phyloP scores from a whole-genome alignment of 2,113 vertebrate species.

The Sclerurus mexicanus region DNA sequence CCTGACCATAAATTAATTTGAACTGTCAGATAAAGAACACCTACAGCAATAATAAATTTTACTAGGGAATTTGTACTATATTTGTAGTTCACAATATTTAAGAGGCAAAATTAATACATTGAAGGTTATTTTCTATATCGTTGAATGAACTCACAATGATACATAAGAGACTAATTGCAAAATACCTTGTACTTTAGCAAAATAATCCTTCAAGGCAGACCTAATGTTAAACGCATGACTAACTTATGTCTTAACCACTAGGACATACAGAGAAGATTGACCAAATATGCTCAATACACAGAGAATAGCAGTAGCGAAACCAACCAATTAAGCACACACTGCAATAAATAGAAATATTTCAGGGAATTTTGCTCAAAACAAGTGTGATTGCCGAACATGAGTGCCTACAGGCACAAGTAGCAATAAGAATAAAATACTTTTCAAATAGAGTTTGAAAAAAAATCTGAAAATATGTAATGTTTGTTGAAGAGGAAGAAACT shows the following conservation, averaged over 20 bases:
- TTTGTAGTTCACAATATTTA: neutral
- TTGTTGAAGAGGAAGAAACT: neutral
- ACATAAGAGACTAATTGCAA: neutral
- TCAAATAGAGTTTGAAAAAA: neutral
- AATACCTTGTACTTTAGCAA: neutral
- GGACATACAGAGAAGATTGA: neutral
- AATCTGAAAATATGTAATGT: neutral
- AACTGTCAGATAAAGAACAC: neutral
- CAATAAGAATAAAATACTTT: neutral
- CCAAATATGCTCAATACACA: neutral
- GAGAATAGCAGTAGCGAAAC: conserved; percentile 30
- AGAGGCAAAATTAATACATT: neutral
- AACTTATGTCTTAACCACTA: neutral
- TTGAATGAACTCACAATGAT: neutral
- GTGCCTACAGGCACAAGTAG: neutral
- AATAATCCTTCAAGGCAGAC: neutral
- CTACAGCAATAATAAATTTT: neutral
- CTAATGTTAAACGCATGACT: neutral
- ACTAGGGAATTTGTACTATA: neutral
- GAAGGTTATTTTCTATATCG: neutral
- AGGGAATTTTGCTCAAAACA: neutral
- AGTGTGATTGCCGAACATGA: neutral
- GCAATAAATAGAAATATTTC: conserved; percentile 40
- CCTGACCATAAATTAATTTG: neutral
- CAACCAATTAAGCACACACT: neutral